Evolutionary conservation across 2,888 invertebrate genomes (phyloP).

Genomic region (Galerucella nymphaeae): DNA sequence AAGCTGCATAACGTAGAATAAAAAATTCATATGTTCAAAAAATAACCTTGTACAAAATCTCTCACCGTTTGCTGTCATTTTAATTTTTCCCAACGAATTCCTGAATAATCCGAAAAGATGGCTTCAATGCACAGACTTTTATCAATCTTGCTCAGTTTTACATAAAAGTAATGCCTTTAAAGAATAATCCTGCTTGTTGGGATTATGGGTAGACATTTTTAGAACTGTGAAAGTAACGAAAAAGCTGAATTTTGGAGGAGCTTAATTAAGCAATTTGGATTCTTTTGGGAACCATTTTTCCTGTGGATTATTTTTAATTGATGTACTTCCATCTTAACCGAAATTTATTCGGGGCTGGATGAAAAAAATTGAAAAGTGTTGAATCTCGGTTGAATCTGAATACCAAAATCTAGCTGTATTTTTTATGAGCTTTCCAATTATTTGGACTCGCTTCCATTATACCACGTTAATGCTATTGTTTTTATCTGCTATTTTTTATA

Average conservation of each 20-base stretch:
- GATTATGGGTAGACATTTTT: conserved; percentile 7
- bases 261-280: conserved; percentile 20
- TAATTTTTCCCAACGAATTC: not conserved
- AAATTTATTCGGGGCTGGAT: not conserved
- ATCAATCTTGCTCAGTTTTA: conserved; percentile 15
- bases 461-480: too few relatives aligned
- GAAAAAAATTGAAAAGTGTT: too few relatives aligned
- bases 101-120: conserved; percentile 16
- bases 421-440: too few relatives aligned
- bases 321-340: not conserved
- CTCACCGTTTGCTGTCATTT: not conserved
- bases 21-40: not conserved
- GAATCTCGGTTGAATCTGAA: too few relatives aligned
- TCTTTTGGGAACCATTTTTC: conserved; percentile 9
- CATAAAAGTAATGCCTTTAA: conserved; percentile 10
- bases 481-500: too few relatives aligned
- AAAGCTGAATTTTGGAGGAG: not conserved
- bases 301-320: conserved; percentile 3
- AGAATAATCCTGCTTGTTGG: conserved; percentile 11
- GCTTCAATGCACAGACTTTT: conserved; percentile 7
- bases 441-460: too few relatives aligned
- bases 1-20: too few relatives aligned
- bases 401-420: too few relatives aligned
- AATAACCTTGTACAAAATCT: not conserved
- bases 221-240: conserved; percentile 2